Conservation (phyloP, 2,888 invertebrate genomes). For the Sminthurinus aureus region DNA sequence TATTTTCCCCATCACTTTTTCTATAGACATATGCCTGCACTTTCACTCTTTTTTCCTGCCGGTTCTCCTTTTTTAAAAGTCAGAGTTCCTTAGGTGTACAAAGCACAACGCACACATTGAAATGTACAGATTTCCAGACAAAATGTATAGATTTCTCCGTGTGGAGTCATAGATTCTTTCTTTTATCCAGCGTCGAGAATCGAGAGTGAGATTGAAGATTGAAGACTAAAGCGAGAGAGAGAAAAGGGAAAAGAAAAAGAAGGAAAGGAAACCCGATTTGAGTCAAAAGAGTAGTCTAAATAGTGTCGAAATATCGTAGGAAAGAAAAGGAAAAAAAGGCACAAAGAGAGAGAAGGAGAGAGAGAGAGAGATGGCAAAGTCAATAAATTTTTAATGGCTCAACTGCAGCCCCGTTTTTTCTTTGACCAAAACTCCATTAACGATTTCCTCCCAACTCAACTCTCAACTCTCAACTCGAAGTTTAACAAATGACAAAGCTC, state of each 20-base stretch:
- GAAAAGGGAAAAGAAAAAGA: neutral
- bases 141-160: neutral
- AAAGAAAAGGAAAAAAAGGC: constrained; percentile 2
- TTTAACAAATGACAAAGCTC: too few relatives aligned
- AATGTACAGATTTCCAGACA: neutral
- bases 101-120: neutral
- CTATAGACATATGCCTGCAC: too few relatives aligned
- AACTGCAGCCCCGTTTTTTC: constrained; percentile 35
- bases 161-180: neutral
- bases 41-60: neutral
- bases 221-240: constrained; percentile 12
- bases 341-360: neutral
- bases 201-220: neutral
- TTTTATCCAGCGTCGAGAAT: neutral
- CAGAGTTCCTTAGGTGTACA: neutral
- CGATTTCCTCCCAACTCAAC: neutral
- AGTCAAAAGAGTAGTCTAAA: neutral
- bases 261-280: constrained; percentile 14
- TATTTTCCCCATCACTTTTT: neutral
- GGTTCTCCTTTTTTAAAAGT: too few relatives aligned
- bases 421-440: constrained; percentile 36
- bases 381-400: constrained; percentile 47
- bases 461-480: too few relatives aligned
- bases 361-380: constrained; percentile 23
- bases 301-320: constrained; percentile 21